These are phyloP conservation scores for Sula dactylatra DNA, from an alignment of 2,113 vertebrate genomes.

Conservation along the genomic window DNA sequence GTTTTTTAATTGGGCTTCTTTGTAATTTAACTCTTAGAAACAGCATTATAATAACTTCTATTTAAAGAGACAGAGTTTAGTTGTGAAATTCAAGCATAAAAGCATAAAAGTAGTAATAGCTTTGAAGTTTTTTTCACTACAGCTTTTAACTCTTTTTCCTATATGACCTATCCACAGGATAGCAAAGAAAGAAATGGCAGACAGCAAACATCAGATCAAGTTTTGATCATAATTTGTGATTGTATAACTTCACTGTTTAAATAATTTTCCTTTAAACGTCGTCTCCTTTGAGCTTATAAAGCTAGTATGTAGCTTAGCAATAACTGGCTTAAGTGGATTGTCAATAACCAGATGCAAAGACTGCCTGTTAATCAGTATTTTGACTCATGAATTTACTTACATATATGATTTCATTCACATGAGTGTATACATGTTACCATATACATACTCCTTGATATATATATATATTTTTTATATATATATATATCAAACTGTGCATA, in stretches of 20 bases:
- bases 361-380: not conserved
- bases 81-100: not conserved
- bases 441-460: not conserved
- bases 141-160: not conserved
- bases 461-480: too few relatives aligned
- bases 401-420: not conserved
- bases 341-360: not conserved
- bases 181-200: not conserved
- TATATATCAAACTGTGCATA: not conserved
- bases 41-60: not conserved
- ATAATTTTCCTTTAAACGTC: not conserved
- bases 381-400: not conserved
- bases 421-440: not conserved
- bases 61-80: not conserved
- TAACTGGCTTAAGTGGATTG: not conserved
- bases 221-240: not conserved
- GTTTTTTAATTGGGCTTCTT: not conserved
- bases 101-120: not conserved
- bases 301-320: not conserved
- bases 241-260: not conserved
- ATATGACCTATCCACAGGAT: not conserved
- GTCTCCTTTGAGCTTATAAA: not conserved
- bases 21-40: not conserved
- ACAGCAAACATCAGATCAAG: not conserved
- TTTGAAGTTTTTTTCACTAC: not conserved